Evolutionary conservation across 2,797 vertebrate genomes (phyloP).

Genomic region (Distichodus sexfasciatus): DNA sequence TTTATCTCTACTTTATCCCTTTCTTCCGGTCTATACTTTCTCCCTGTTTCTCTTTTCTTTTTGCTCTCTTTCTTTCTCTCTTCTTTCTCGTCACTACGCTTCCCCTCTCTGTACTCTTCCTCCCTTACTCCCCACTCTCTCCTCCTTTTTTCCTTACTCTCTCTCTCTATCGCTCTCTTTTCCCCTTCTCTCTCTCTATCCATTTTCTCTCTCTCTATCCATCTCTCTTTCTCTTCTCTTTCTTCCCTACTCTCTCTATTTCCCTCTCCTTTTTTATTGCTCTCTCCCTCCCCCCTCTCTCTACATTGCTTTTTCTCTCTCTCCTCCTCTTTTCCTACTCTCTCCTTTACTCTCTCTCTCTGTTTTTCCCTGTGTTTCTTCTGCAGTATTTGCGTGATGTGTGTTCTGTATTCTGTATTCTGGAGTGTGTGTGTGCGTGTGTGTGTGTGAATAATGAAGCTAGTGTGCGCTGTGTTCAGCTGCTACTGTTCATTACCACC

Average conservation of each 20-base stretch:
- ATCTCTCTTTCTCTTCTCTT: slow-evolving; percentile 41
- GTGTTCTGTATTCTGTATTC: slow-evolving; percentile 65
- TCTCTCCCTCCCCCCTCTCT: background rate
- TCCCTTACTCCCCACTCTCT: background rate
- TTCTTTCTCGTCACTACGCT: slow-evolving; percentile 4
- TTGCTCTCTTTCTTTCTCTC: background rate
- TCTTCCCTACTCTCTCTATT: background rate
- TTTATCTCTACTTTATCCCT: background rate
- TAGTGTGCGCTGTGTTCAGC: slow-evolving; percentile 58
- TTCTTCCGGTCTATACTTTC: too few species aligned
- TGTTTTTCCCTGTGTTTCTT: slow-evolving; percentile 31
- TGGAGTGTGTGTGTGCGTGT: too few species aligned
- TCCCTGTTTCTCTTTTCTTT: background rate
- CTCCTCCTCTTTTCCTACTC: slow-evolving; percentile 36
- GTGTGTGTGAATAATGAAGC: slow-evolving; percentile 68
- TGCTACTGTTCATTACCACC: slow-evolving; percentile 64
- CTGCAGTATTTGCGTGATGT: slow-evolving; percentile 65
- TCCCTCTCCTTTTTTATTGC: background rate
- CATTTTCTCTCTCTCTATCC: background rate
- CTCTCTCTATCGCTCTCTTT: slow-evolving; percentile 40
- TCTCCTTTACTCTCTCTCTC: slow-evolving; percentile 30
- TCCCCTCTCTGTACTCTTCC: slow-evolving; percentile 34
- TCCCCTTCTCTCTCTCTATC: slow-evolving; percentile 11
- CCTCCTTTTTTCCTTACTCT: slow-evolving; percentile 3
- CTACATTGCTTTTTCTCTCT: background rate